phyloP scores from a whole-genome alignment of 1,140 invertebrate genomes.

The Lasaia peninsularis region DNA sequence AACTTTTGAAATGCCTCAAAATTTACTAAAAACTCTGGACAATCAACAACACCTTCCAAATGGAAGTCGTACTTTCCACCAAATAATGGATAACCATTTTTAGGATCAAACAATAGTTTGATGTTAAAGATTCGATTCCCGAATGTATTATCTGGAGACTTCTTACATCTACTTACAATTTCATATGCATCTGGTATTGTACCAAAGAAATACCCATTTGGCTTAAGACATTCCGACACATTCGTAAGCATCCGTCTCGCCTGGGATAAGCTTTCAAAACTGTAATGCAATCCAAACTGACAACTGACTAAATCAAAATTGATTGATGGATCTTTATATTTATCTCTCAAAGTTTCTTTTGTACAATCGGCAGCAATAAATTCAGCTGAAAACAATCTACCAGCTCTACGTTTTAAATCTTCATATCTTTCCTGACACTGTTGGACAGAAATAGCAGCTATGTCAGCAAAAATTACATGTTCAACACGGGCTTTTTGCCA shows the following conservation, averaged over 20 bases:
- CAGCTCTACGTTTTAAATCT: slow-evolving; percentile 76
- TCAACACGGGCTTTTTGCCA: slow-evolving; percentile 92
- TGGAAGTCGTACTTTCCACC: slow-evolving; percentile 98
- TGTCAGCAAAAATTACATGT: slow-evolving; percentile 96
- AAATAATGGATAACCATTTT: slow-evolving; percentile 89
- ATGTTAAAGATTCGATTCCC: slow-evolving; percentile 94
- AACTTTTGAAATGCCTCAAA: slow-evolving; percentile 91
- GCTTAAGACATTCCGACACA: slow-evolving; percentile 90
- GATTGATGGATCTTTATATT: slow-evolving; percentile 85
- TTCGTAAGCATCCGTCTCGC: slow-evolving; percentile 96
- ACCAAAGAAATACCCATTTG: slow-evolving; percentile 97
- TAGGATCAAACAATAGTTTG: slow-evolving; percentile 85
- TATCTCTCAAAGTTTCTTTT: slow-evolving; percentile 85
- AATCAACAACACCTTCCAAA: slow-evolving; percentile 97
- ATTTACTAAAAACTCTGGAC: slow-evolving; percentile 98
- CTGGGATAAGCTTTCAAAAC: slow-evolving; percentile 95
- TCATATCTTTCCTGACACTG: slow-evolving; percentile 88
- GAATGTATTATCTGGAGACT: slow-evolving; percentile 81
- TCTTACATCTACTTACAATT: slow-evolving; percentile 85
- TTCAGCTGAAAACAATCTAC: slow-evolving; percentile 86
- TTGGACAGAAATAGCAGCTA: slow-evolving; percentile 93
- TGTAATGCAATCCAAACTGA: slow-evolving; percentile 98
- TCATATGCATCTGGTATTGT: slow-evolving; percentile 96
- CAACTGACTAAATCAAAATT: slow-evolving; percentile 95
- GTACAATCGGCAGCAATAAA: slow-evolving; percentile 96